phyloP scores from a whole-genome alignment of 2,113 vertebrate species.

The Oxyruncus cristatus region DNA sequence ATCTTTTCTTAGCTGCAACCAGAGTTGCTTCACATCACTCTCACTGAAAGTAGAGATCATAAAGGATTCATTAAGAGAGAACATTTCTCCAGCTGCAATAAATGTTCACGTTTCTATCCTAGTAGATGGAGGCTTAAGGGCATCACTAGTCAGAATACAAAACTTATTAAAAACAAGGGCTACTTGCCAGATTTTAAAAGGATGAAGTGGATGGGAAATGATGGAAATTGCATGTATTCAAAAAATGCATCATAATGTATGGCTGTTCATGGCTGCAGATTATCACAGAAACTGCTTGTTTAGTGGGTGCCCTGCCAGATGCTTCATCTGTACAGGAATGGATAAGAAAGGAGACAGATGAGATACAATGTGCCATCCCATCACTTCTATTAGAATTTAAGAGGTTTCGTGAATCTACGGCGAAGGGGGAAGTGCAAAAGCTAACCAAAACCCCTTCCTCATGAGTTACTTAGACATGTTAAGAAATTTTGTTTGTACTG shows the following conservation, averaged over 20 bases:
- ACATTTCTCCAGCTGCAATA: not conserved
- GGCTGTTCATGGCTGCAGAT: not conserved
- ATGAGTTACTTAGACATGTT: not conserved
- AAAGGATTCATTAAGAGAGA: not conserved
- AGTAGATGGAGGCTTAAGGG: not conserved
- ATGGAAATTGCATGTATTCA: not conserved
- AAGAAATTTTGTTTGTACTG: not conserved
- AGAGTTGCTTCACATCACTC: slow-evolving; percentile 81
- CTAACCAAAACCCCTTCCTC: not conserved
- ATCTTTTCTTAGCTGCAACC: slow-evolving; percentile 83
- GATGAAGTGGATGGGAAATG: not conserved
- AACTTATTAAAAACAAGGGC: not conserved
- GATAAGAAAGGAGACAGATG: not conserved
- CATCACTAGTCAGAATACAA: not conserved
- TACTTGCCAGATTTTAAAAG: not conserved
- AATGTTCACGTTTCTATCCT: not conserved
- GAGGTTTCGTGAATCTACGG: not conserved
- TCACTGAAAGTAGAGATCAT: slow-evolving; percentile 69
- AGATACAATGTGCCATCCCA: not conserved
- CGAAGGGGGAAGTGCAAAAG: not conserved
- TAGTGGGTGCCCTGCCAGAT: not conserved
- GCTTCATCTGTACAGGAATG: not conserved
- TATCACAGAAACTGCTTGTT: not conserved
- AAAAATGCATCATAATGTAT: not conserved
- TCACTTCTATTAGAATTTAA: not conserved